Evolutionary conservation across 1,140 invertebrate genomes (phyloP).

Genomic region (Drosophila willistoni): DNA sequence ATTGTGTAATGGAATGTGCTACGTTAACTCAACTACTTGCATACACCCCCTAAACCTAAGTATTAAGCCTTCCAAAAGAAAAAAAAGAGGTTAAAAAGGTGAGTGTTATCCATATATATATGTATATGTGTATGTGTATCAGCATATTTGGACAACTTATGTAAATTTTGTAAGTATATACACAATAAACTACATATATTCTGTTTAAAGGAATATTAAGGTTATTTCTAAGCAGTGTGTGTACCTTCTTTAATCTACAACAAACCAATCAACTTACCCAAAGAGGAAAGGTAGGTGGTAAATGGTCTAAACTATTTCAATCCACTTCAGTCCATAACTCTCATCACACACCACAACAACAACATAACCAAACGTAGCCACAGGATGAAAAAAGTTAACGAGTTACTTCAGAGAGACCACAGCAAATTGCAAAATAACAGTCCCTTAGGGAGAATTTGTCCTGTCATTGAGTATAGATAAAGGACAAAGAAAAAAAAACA

Average conservation of each 20-base stretch:
- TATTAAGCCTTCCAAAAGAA: constrained; percentile 40
- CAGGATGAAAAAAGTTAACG: constrained; percentile 30
- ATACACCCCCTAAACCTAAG: constrained; percentile 22
- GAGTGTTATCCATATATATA: constrained; percentile 21
- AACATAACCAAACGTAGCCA: constrained; percentile 9
- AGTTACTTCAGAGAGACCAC: no score
- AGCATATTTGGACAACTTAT: constrained; percentile 11
- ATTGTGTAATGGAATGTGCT: constrained; percentile 58
- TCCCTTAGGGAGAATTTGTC: constrained; percentile 57
- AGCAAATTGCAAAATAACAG: constrained; percentile 35
- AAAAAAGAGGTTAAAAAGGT: constrained; percentile 32
- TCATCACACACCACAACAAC: constrained; percentile 32
- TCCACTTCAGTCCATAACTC: constrained; percentile 22
- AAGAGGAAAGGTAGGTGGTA: constrained; percentile 56
- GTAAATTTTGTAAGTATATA: constrained; percentile 29
- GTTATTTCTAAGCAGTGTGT: constrained; percentile 29
- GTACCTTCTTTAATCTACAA: constrained; percentile 33
- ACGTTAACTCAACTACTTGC: constrained; percentile 40
- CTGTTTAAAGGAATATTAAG: not conserved
- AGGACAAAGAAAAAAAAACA: constrained; percentile 33
- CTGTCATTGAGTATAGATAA: constrained; percentile 17
- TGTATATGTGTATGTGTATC: constrained; percentile 3
- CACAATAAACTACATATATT: not conserved
- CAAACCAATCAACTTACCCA: constrained; percentile 19
- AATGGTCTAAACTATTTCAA: constrained; percentile 39